Conservation (phyloP, 2,113 vertebrate species). For the Burhinus bistriatus region DNA sequence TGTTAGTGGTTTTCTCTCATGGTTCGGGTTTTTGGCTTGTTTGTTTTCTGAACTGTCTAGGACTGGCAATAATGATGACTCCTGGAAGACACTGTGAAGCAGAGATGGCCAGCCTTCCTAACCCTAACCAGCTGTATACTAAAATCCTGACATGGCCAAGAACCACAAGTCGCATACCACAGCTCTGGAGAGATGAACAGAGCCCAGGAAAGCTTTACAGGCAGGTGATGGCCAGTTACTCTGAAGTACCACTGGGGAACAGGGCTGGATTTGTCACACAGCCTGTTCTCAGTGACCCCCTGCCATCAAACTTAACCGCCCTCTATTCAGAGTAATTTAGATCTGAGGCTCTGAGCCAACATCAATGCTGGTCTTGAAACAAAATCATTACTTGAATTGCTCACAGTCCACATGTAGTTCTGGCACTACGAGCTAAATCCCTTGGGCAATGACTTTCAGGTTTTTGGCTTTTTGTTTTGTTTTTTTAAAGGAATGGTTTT, state of each 20-base stretch:
- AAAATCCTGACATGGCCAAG: neutral
- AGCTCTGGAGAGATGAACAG: neutral
- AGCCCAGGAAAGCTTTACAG: constrained; percentile 1
- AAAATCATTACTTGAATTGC: constrained; percentile 2
- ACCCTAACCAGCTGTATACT: constrained; percentile 7
- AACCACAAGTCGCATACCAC: neutral
- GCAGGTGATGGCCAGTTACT: neutral
- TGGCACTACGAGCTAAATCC: neutral
- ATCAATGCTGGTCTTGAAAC: neutral
- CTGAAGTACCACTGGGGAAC: neutral
- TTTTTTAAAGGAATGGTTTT: neutral
- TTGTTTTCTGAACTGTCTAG: constrained; percentile 16
- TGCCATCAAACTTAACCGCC: neutral
- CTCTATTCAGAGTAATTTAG: neutral
- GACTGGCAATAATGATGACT: constrained; percentile 39
- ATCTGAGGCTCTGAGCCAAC: neutral
- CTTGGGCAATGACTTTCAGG: constrained; percentile 21
- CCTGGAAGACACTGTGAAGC: constrained; percentile 22
- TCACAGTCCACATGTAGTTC: constrained; percentile 19
- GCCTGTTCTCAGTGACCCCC: neutral
- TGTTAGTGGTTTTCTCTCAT: neutral
- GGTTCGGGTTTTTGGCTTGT: neutral
- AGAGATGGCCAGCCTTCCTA: neutral
- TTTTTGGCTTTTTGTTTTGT: neutral
- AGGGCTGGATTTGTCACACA: neutral